Evolutionary conservation across 2,113 vertebrate species (phyloP), one percentile per base, ranked within the genome.

Genomic region (Loxodonta africana): DNA sequence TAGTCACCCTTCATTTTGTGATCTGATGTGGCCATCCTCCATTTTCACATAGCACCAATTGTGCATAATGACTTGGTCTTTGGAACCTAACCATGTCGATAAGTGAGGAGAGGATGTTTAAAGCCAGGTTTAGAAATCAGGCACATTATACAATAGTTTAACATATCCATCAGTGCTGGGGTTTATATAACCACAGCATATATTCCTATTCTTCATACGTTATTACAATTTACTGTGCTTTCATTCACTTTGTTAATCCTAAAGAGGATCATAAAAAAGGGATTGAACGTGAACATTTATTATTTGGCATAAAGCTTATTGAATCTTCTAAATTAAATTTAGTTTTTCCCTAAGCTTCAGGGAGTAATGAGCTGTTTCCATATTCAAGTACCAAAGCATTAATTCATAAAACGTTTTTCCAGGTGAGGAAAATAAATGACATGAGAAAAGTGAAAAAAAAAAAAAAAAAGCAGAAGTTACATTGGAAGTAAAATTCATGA

Each of bases 301-400:
- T 89, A 90, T 73, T 85, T 90, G 53, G 9, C 67, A 62, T 74
- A 41, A 96, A 83, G n/a, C 44, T 82, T 63, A 87, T 3, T 78
- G n/a, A 44, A 62, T 90, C 41, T 85, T 78, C 6, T 65, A 88
- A 76, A 57, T 96, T 82, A 74, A 94, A 90, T 86, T 69, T 37
- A 76, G 37, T 90, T 87, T 81, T 0, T 46, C 17, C 21, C 30
- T 33, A 53, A 7, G 17, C 41, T 95, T 95, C 63, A 76, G 94
- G 23, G 65, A 94, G 9, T 41, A 5, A 53, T 60, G 20, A 73
- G 25, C 30, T 85, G 2, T 53, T 78, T 86, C 14, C 18, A n/a
- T 4, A 77, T 57, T 71, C 78, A 83, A 86, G 7, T 53, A 57
- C 11, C 37, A 83, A 90, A 85, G 62, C 2, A 25, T 92, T 74